These are phyloP conservation scores for Bambusicola thoracicus DNA, from an alignment of 2,113 vertebrate species.

Conservation along the genomic window DNA sequence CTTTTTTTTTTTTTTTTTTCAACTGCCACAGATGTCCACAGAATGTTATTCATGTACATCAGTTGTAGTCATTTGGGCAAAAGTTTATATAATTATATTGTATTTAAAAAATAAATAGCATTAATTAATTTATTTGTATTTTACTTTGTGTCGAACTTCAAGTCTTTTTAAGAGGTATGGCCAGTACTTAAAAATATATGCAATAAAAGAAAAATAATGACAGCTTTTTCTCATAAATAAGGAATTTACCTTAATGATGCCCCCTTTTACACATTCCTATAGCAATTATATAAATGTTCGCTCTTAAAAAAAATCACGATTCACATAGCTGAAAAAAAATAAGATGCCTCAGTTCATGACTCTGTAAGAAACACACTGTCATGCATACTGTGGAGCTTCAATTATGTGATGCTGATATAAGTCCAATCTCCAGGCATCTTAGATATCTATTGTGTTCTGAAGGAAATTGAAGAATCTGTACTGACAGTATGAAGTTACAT, in stretches of 20 bases:
- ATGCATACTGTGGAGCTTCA: not conserved
- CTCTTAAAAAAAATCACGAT: not conserved
- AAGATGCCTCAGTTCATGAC: not conserved
- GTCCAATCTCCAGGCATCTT: not conserved
- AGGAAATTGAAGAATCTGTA: slow-evolving; percentile 9
- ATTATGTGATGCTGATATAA: not conserved
- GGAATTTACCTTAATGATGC: not conserved
- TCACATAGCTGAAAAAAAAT: not conserved
- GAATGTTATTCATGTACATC: not conserved
- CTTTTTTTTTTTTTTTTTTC: not conserved
- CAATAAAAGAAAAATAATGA: not conserved
- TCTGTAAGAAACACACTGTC: not conserved
- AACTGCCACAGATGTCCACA: not conserved
- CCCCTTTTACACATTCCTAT: not conserved
- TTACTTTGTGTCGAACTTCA: not conserved
- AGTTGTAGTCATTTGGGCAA: not conserved
- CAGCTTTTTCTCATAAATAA: not conserved
- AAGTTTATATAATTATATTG: not conserved
- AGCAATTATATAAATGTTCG: not conserved
- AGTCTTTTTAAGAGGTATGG: not conserved
- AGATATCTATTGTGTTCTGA: not conserved
- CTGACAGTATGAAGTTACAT: not conserved
- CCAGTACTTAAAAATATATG: not conserved
- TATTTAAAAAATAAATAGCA: not conserved
- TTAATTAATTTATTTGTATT: not conserved